Evolutionary conservation across 2,113 vertebrate genomes (phyloP), one percentile per base, ranked within the genome.

Genomic region (Pedionomus torquatus): DNA sequence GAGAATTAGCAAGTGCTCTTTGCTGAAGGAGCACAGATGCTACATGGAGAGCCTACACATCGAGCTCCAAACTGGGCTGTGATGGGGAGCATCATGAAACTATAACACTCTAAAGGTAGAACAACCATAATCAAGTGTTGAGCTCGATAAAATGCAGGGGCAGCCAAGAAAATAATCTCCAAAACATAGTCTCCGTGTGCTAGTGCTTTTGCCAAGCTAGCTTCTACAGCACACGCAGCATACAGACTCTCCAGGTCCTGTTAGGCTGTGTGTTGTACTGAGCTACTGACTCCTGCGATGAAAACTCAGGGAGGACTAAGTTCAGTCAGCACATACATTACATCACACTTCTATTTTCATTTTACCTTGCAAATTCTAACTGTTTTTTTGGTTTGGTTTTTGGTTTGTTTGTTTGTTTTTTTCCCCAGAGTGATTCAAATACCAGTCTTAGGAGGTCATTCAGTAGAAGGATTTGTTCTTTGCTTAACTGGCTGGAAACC

Each of bases 381-480:
- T n/a, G 68, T 35, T n/a, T 7, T 44, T 60, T 81, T 60, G 35
- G n/a, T n/a, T 20, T 51, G 76, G 51, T 26, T 43, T 39, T 19
- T 24, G 41, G 41, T 43, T 44, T 44, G 44, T 46, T 60, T 80
- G 55, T 44, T 43, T 37, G 17, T 51, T 83, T 58, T 39, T 43
- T 35, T 15, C 17, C 26, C 75, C 14, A 20, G 21, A 48, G 37
- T 60, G 57, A 55, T 76, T 96, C 76, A 92, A 94, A 96, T 87
- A 54, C 86, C 77, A 77, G 68, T 70, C 81, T 49, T 64, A 91
- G 66, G 49, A 94, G 78, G 81, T 84, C 71, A 82, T 82, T 82
- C 65, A 60, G 78, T 93, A 54, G 70, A 88, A 76, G 52, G 72
- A 30, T 91, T 83, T 96, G 48, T 57, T 90, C 77, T 83, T 90